Evolutionary conservation across 2,797 vertebrate genomes (phyloP).

Genomic region (Oryzias dopingdopingensis): DNA sequence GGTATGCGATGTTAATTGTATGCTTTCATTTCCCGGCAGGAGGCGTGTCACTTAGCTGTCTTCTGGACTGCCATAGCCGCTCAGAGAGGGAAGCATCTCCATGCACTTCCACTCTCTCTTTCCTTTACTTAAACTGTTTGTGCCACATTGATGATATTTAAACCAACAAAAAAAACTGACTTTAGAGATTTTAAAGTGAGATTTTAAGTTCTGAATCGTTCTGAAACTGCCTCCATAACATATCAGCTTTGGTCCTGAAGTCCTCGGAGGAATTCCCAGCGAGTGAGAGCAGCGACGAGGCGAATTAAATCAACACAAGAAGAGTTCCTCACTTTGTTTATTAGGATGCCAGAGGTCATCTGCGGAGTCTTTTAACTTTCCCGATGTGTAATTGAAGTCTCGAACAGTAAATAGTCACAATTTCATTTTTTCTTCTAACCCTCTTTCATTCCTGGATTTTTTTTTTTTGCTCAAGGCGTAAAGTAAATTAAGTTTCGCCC

Average conservation of each 20-base stretch:
- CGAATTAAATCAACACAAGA: conserved; percentile 70
- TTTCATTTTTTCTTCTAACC: conserved; percentile 40
- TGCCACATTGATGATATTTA: background rate
- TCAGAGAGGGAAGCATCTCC: conserved; percentile 29
- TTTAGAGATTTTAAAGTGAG: background rate
- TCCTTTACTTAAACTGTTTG: background rate
- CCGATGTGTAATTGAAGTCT: conserved; percentile 54
- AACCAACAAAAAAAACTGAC: too few species aligned
- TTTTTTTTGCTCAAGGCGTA: conserved; percentile 27
- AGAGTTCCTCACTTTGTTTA: conserved; percentile 63
- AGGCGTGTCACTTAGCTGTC: conserved; percentile 74
- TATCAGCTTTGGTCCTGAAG: conserved; percentile 18
- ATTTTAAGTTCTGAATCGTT: conserved; percentile 8
- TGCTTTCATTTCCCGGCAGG: conserved; percentile 76
- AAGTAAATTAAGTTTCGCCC: conserved; percentile 61
- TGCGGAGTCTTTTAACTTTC: conserved; percentile 74
- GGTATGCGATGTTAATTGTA: conserved; percentile 78
- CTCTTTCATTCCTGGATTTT: conserved; percentile 34
- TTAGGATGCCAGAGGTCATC: conserved; percentile 71
- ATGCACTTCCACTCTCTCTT: conserved; percentile 16
- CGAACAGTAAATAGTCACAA: conserved; percentile 54
- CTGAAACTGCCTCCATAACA: conserved; percentile 18
- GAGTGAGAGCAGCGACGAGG: conserved; percentile 35
- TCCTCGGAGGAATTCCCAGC: conserved; percentile 19
- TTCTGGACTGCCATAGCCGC: conserved; percentile 48